phyloP scores from a whole-genome alignment of 2,797 vertebrate genomes.

The Sebastes alutus region DNA sequence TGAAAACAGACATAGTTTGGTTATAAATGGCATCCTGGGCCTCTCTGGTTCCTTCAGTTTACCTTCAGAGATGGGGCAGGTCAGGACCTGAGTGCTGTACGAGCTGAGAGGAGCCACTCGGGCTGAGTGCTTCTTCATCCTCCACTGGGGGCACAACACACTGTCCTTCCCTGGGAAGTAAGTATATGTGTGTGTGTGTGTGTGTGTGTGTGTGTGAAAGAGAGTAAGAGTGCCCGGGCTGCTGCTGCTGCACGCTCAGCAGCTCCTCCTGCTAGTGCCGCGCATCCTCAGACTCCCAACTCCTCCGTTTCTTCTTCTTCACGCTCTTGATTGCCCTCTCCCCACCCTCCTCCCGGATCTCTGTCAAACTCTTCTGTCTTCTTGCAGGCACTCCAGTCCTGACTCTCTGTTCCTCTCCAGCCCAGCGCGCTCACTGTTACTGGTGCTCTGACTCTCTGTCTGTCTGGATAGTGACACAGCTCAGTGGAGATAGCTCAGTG shows the following conservation, averaged over 20 bases:
- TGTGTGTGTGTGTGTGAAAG: constrained; percentile 21
- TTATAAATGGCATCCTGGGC: constrained; percentile 1
- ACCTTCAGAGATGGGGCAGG: constrained; percentile 87
- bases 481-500: constrained; percentile 50
- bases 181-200: constrained; percentile 25
- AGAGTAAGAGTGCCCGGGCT: constrained; percentile 23
- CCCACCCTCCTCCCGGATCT: constrained; percentile 21
- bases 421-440: constrained; percentile 16
- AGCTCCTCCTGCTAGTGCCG: constrained; percentile 67
- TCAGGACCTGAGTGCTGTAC: constrained; percentile 87
- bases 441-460: constrained; percentile 34
- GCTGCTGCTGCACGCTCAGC: constrained; percentile 65
- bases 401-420: constrained; percentile 48
- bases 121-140: constrained; percentile 89
- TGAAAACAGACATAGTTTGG: neutral
- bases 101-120: constrained; percentile 87
- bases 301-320: constrained; percentile 64
- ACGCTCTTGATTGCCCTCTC: constrained; percentile 19
- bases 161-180: constrained; percentile 67
- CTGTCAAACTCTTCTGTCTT: constrained; percentile 57
- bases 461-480: constrained; percentile 63
- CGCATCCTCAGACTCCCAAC: constrained; percentile 72
- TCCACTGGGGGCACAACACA: constrained; percentile 71
- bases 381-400: constrained; percentile 52
- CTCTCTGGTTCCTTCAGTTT: constrained; percentile 53